These are phyloP conservation scores for Tarsius wallacei DNA, from an alignment of 2,797 vertebrate genomes.

Conservation along the genomic window DNA sequence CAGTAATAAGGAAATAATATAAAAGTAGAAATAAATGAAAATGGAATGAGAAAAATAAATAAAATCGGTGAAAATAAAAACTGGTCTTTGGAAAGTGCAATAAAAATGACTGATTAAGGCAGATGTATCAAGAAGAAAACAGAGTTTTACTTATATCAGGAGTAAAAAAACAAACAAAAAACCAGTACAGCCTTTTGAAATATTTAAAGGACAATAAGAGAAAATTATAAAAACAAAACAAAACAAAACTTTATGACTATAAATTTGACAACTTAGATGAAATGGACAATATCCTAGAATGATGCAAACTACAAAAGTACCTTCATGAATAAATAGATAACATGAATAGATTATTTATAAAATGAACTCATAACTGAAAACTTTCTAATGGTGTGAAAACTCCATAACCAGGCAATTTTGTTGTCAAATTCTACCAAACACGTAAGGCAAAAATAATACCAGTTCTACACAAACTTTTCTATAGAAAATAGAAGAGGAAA, in stretches of 20 bases:
- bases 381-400: conserved; percentile 14
- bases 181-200: neutral
- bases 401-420: neutral
- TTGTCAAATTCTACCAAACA: neutral
- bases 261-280: neutral
- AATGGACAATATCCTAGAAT: conserved; percentile 17
- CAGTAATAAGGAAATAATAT: conserved; percentile 5
- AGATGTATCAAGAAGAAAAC: neutral
- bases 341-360: neutral
- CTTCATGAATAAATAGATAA: neutral
- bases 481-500: neutral
- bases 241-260: neutral
- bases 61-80: neutral
- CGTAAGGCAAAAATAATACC: neutral
- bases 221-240: neutral
- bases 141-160: neutral
- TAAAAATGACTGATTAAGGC: neutral
- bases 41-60: neutral
- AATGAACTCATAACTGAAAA: conserved; percentile 8
- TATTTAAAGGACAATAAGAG: neutral
- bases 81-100: neutral
- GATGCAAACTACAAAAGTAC: neutral
- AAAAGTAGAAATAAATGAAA: neutral
- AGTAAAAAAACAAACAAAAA: neutral
- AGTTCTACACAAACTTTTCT: neutral